Evolutionary conservation across 2,113 vertebrate species (phyloP), one percentile per base, ranked within the genome.

Genomic region (Euleptes europaea): DNA sequence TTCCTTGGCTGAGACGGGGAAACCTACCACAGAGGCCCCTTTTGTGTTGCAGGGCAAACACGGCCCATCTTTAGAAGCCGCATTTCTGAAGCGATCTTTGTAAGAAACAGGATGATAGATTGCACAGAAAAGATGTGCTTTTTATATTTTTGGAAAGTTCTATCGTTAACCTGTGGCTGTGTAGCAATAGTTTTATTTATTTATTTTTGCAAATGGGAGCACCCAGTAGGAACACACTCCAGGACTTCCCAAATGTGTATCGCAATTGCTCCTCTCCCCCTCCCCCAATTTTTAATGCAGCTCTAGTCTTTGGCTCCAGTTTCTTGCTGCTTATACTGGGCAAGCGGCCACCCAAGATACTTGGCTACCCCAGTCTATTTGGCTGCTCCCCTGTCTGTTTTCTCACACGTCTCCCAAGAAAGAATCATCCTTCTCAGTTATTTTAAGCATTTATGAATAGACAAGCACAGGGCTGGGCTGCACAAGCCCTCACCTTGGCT

Each of bases 21-120:
- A 65, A 78, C 42, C 26, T 21, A 51, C 71, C 86, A 84, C 91
- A 92, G 88, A 86, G 82, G 78, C 78, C 38, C 91, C 90, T 93
- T 65, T 94, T 90, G 90, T 90, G 85, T 80, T 66, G 31, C 33
- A 79, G 65, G 71, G 83, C 7, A 57, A 67, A 79, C 74, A 54
- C 38, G 26, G 60, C 57, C 13, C 38, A 44, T 71, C 47, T 33
- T 33, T 47, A 14, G 74, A 47, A 31, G 63, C 49, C 69, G 72
- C 15, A 23, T 67, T 57, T 76, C 49, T 31, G 31, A 70, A 77
- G n/a, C 6, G 35, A 10, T 4, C 47, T 78, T 54, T 69, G 57
- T 17, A 54, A 75, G 13, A 72, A 33, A 35, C 38, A 26, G 31
- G 3, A 33, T 17, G 70, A 38, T 15, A 54, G 28, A 19, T 38